Evolutionary conservation across 2,888 invertebrate genomes (phyloP).

Genomic region (Epirrhoe alternata): DNA sequence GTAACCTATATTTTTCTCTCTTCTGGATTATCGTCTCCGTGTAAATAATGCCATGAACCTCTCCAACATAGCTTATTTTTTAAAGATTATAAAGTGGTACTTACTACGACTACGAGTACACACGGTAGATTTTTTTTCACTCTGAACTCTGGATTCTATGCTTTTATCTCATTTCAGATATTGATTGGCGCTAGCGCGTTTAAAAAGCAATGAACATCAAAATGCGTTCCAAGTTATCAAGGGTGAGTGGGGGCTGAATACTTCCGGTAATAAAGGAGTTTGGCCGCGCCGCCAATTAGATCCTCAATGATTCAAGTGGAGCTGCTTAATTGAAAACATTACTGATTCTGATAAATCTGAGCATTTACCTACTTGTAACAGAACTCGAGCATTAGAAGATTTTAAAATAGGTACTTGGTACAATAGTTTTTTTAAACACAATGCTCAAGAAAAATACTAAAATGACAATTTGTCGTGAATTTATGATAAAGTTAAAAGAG

Average conservation of each 20-base stretch:
- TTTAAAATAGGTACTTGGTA: too few species aligned
- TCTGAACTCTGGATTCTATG: too few species aligned
- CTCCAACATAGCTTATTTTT: too few species aligned
- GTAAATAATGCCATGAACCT: too few species aligned
- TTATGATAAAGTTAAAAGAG: too few species aligned
- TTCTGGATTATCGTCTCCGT: too few species aligned
- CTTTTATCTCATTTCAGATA: not conserved
- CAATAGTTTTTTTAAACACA: not conserved
- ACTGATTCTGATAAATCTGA: conserved; percentile 1
- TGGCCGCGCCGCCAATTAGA: conserved; percentile 42
- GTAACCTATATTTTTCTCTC: too few species aligned
- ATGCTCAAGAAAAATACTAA: too few species aligned
- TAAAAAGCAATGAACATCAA: conserved; percentile 17
- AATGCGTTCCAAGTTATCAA: conserved; percentile 11
- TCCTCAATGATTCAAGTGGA: conserved; percentile 45
- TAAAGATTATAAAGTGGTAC: too few species aligned
- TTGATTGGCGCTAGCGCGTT: not conserved
- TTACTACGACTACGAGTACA: too few species aligned
- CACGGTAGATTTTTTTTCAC: too few species aligned
- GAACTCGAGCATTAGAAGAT: not conserved
- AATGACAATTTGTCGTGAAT: too few species aligned
- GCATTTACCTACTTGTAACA: not conserved
- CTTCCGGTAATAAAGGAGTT: conserved; percentile 45
- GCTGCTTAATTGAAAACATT: conserved; percentile 47
- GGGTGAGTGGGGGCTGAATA: conserved; percentile 27